A percentile compares a stretch with the other conserved stretches of the same genome.
phyloP scores from a whole-genome alignment of 2,888 invertebrate genomes.

The Patella pellucida region DNA sequence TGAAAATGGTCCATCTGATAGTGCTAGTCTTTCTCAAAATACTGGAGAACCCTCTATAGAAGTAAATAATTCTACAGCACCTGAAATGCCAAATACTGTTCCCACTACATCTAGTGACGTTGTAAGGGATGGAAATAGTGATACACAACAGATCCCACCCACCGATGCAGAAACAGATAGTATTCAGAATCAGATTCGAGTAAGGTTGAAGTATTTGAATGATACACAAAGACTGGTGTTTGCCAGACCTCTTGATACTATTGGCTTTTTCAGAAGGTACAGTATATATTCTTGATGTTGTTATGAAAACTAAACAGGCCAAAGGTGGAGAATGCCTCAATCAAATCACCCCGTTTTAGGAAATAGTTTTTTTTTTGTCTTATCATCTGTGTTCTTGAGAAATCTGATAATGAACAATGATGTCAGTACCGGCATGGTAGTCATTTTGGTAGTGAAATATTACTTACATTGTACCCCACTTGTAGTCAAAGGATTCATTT shows the following conservation, averaged over 20 bases:
- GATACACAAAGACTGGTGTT: constrained; percentile 69
- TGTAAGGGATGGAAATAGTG: not conserved
- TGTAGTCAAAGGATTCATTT: no score
- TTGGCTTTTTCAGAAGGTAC: constrained; percentile 71
- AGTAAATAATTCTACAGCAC: not conserved
- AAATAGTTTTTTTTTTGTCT: no score
- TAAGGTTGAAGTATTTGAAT: constrained; percentile 71
- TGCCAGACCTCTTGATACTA: constrained; percentile 65
- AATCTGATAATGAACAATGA: no score
- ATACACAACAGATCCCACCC: not conserved
- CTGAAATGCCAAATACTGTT: constrained; percentile 9
- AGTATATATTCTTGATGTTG: not conserved
- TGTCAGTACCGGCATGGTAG: no score
- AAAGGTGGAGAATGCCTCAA: not conserved
- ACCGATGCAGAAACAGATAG: not conserved
- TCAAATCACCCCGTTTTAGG: not conserved
- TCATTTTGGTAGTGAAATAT: no score
- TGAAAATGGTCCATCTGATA: not conserved
- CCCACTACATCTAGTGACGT: not conserved
- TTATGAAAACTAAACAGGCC: not conserved
- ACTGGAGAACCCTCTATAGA: not conserved
- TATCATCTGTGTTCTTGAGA: no score
- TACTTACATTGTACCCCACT: no score
- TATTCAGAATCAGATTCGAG: constrained; percentile 45
- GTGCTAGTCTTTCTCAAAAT: no score